phyloP scores from a whole-genome alignment of 2,888 invertebrate genomes.

The Tupiocoris notatus region DNA sequence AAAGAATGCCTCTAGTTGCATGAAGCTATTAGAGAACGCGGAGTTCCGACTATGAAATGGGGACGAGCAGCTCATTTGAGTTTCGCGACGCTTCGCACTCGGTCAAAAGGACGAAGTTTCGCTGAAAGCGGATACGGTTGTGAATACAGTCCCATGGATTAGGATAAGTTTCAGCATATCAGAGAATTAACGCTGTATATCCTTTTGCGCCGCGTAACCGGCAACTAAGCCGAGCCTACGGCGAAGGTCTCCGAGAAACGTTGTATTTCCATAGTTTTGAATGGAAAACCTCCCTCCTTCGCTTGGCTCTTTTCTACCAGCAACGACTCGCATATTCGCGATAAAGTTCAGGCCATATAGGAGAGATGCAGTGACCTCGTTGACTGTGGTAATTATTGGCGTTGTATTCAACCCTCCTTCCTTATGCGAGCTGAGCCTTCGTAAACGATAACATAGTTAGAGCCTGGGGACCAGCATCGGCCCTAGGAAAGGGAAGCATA shows the following conservation, averaged over 20 bases:
- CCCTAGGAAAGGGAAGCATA: neutral
- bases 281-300: neutral
- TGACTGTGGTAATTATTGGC: neutral
- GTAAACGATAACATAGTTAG: neutral
- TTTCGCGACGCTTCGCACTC: no score
- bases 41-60: no score
- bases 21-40: no score
- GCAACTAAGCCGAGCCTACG: neutral
- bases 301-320: neutral
- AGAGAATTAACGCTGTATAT: neutral
- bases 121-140: no score
- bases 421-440: neutral
- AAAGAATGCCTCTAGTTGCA: no score
- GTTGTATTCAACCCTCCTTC: neutral
- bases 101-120: neutral
- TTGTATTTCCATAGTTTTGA: neutral
- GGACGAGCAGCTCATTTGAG: no score
- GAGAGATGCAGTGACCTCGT: neutral
- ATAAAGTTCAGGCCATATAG: no score
- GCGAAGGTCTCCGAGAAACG: neutral
- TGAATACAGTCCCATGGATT: neutral
- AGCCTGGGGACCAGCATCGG: no score
- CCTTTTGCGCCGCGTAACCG: no score
- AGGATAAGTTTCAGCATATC: neutral
- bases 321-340: no score